These are phyloP conservation scores for Chymomyza amoena DNA, from an alignment of 2,888 invertebrate species.

Conservation along the genomic window DNA sequence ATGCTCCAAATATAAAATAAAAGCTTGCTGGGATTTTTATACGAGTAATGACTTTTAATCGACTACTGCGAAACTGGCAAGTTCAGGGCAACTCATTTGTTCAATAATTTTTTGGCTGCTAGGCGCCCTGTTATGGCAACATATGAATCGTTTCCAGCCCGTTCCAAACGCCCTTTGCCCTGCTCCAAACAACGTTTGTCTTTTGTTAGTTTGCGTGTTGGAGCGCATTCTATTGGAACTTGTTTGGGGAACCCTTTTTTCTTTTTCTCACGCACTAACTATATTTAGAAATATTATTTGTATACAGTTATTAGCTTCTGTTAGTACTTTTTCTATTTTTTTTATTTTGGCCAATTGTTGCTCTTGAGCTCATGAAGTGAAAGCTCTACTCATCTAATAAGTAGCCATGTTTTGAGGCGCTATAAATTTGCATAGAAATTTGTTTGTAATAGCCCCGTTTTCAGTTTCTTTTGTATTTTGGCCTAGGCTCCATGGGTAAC, in stretches of 20 bases:
- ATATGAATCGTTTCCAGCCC: background rate
- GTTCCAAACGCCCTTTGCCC: constrained; percentile 1
- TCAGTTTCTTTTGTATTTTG: constrained; percentile 22
- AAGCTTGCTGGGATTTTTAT: constrained; percentile 46
- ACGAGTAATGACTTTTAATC: constrained; percentile 6
- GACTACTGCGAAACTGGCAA: background rate
- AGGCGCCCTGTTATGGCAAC: constrained; percentile 67
- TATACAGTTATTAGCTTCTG: constrained; percentile 14
- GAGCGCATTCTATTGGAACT: background rate
- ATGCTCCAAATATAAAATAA: background rate
- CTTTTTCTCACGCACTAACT: constrained; percentile 52
- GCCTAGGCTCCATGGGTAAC: background rate
- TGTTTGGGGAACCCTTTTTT: background rate
- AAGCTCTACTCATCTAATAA: constrained; percentile 44
- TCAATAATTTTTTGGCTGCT: constrained; percentile 59
- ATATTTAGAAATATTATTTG: constrained; percentile 13
- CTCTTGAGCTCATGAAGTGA: constrained; percentile 34
- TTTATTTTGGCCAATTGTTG: constrained; percentile 10
- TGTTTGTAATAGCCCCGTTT: constrained; percentile 48
- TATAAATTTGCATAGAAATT: constrained; percentile 37
- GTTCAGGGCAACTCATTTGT: constrained; percentile 42
- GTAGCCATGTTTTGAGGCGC: constrained; percentile 19
- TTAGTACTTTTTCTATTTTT: constrained; percentile 1
- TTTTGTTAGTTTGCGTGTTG: background rate
- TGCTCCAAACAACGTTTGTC: background rate